phyloP scores from a whole-genome alignment of 2,113 vertebrate genomes.

The Oryzias woworae region DNA sequence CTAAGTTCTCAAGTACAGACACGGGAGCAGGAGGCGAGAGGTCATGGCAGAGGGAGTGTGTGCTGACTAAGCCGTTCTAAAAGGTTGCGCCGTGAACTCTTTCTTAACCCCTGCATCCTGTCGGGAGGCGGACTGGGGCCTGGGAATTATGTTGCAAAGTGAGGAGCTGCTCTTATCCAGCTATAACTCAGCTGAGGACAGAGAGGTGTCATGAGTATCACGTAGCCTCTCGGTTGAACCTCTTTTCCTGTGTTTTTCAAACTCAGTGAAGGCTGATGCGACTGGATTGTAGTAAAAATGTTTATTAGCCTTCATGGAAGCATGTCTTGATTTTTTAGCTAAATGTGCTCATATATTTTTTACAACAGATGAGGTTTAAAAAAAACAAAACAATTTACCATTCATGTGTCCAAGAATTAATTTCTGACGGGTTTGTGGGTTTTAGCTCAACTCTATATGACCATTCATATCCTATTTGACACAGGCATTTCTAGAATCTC shows the following conservation, averaged over 20 bases:
- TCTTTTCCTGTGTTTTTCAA: constrained; percentile 13
- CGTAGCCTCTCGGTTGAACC: constrained; percentile 8
- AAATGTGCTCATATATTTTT: too few relatives aligned
- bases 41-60: constrained; percentile 46
- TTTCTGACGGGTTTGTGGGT: too few relatives aligned
- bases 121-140: constrained; percentile 42
- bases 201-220: constrained; percentile 44
- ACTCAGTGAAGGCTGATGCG: constrained; percentile 29
- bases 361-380: too few relatives aligned
- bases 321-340: too few relatives aligned
- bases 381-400: too few relatives aligned
- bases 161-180: constrained; percentile 42
- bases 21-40: constrained; percentile 25
- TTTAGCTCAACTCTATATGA: too few relatives aligned
- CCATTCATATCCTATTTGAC: too few relatives aligned
- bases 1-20: constrained; percentile 31
- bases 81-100: constrained; percentile 66
- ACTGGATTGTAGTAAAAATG: too few relatives aligned
- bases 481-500: too few relatives aligned
- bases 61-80: constrained; percentile 63
- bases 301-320: too few relatives aligned
- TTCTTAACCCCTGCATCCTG: constrained; percentile 64
- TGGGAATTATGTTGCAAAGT: constrained; percentile 59
- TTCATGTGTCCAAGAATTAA: too few relatives aligned
- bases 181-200: constrained; percentile 57